Base-by-base conservation (phyloP, 2,113 vertebrate species). In the Collichthys lucidus region DNA sequence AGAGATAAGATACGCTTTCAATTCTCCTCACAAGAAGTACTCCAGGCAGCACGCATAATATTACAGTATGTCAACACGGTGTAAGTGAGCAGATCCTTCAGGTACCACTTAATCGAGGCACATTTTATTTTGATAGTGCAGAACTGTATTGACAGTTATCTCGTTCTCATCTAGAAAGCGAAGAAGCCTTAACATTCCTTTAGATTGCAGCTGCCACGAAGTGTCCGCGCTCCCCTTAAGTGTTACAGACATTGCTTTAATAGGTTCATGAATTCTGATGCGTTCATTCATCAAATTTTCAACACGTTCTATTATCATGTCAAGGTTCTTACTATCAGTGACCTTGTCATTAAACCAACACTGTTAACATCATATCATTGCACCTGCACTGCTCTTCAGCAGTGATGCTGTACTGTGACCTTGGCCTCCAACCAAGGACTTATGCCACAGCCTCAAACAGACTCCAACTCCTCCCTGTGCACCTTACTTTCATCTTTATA, bases 311-410 rank as follows among this genome's bases (percentile, higher is more conserved):
- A 52, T 73, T 73, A 74, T 74, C 50, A 70, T 75, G 53, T 82
- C 61, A 79, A 62, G 77, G 77, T 59, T 79, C 19, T 68, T 26
- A 14, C 40, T 29, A 35, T 81, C 56, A n/a, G 40, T 81, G 82
- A 83, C 79, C 75, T 86, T 88, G 80, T 86, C 70, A 60, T 11
- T 26, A 57, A 12, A 42, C 66, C 64, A 42, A 19, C 65, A 53
- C 44, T 73, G 49, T 64, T 79, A 77, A 44, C 66, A 56, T 15
- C 20, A 2, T 11, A 53, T 61, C 17, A 5, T 42, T 72, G 53
- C 68, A 62, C 63, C 77, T 55, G 40, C 71, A 55, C 24, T 65
- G 17, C 42, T 16, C 20, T 11, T n/a, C 76, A 49, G 59, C 55
- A 44, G 9, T 11, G n/a, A 24, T 11, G 9, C 49, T 46, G 12